Evolutionary conservation across 2,888 invertebrate genomes (phyloP).

Genomic region (Caenorhabditis sulstoni): DNA sequence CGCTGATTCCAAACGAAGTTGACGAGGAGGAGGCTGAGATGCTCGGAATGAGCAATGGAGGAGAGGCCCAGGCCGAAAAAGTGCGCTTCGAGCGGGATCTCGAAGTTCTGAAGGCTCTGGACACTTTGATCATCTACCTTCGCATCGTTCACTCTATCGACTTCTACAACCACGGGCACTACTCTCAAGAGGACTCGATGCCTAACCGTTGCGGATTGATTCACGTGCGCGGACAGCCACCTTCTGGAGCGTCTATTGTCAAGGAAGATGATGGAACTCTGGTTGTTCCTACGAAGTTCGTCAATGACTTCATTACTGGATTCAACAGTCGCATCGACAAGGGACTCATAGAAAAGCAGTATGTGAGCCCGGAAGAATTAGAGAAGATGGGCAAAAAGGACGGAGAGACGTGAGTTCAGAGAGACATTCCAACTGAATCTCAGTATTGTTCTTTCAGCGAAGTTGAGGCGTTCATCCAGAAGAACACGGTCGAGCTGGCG

Average conservation of each 20-base stretch:
- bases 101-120: conserved; percentile 83
- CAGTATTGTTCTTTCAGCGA: conserved; percentile 82
- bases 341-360: conserved; percentile 84
- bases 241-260: conserved; percentile 86
- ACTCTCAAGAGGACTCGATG: conserved; percentile 99
- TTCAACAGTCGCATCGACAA: conserved; percentile 94
- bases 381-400: conserved; percentile 90
- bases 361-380: conserved; percentile 87
- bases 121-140: conserved; percentile 89
- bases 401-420: conserved; percentile 83
- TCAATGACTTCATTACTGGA: conserved; percentile 82
- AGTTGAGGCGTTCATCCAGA: conserved; percentile 94
- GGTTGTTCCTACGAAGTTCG: conserved; percentile 67
- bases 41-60: conserved; percentile 83
- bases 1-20: conserved; percentile 84
- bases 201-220: conserved; percentile 97
- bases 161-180: conserved; percentile 98
- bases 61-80: conserved; percentile 82
- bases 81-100: conserved; percentile 86
- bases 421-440: conserved; percentile 57
- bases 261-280: conserved; percentile 81
- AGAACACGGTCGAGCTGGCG: conserved; percentile 95
- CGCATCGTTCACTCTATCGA: conserved; percentile 98
- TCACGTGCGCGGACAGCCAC: conserved; percentile 93
- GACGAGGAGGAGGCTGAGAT: conserved; percentile 96